A percentile compares a stretch with the other conserved stretches of the same genome.
Evolutionary conservation across 2,888 invertebrate genomes (phyloP).

Genomic region (Cryptus armator): DNA sequence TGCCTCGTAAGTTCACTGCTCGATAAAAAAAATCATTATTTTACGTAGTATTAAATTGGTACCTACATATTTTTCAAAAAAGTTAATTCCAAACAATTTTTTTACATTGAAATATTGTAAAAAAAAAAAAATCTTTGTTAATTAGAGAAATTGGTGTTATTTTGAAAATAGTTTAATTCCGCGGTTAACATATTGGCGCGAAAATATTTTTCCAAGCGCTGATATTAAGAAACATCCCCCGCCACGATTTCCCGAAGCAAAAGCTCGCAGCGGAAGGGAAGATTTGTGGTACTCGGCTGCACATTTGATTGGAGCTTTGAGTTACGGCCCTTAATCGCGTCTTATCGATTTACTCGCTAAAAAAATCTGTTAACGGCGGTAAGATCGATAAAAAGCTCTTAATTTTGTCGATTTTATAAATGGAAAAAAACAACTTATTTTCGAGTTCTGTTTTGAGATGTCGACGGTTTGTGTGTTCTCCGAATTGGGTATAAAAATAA

Average conservation of each 20-base stretch:
- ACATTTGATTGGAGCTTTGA: constrained; percentile 81
- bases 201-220: no score
- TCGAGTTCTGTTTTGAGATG: background rate
- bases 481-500: background rate
- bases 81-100: no score
- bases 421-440: background rate
- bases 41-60: no score
- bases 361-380: background rate
- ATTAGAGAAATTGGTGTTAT: background rate
- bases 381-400: background rate
- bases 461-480: background rate
- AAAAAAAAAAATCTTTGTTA: background rate
- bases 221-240: no score
- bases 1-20: background rate
- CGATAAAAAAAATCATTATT: no score
- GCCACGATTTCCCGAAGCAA: constrained; percentile 74
- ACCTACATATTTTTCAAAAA: no score
- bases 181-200: background rate
- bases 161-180: background rate
- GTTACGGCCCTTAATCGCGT: constrained; percentile 75
- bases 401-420: background rate
- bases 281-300: constrained; percentile 61
- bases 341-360: background rate
- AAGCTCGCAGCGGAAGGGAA: constrained; percentile 58
- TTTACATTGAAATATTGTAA: no score